Evolutionary conservation across 2,797 vertebrate genomes (phyloP), one percentile per base, ranked within the genome.

Genomic region (Takifugu rubripes): DNA sequence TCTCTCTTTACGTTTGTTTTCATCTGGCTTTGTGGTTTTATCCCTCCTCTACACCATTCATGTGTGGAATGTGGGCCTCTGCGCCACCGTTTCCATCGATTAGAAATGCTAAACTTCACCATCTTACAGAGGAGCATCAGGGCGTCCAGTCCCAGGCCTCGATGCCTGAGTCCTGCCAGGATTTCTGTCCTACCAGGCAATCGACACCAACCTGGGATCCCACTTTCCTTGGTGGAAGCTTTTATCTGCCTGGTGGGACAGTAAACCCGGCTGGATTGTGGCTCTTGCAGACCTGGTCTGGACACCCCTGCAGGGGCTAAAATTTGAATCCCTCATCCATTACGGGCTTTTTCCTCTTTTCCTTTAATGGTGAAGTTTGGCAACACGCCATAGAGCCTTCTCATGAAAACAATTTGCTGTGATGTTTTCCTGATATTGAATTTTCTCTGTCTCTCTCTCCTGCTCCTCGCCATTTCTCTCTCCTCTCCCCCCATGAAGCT

Each of bases 401-500:
- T 49, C 6, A 66, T 31, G 5, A 56, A 64, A 71, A 46, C 16
- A n/a, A 46, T 46, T 46, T 46, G 59, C 68, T 25, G 54, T 56
- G 62, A 59, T 68, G 9, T 79, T 70, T 67, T 81, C 65, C 84
- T 89, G 92, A 94, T 91, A 82, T 81, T 81, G 86, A 92, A 79
- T 86, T 89, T 51, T 86, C 86, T 81, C 68, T 89, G 85, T 88
- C 70, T 86, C 61, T 83, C 68, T 81, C 70, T 76, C 74, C 74
- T 59, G 73, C 78, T 72, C 80, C 59, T 66, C 68, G 61, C 69
- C 75, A 77, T 85, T 89, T 84, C 50, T 78, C 72, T 79, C 74
- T 73, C 69, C 75, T 68, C 81, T 48, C 46, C n/a, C 54, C 58
- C 75, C 83, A 86, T 86, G 91, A 92, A 93, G 92, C 92, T 93